These are phyloP conservation scores for Phanerotoma sp. DNA, from an alignment of 2,888 invertebrate species.

Conservation along the genomic window DNA sequence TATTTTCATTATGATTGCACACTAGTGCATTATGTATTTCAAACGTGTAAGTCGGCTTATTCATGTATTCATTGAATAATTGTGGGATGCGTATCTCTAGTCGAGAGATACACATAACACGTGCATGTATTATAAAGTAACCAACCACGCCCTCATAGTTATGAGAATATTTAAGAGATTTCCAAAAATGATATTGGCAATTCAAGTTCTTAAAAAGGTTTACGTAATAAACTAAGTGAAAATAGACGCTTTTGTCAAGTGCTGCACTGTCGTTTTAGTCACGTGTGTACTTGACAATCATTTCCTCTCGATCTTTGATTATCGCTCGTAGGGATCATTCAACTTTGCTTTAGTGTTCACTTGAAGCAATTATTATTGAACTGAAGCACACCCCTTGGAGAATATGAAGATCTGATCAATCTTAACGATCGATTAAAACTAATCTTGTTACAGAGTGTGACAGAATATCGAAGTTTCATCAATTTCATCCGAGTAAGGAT, in stretches of 20 bases:
- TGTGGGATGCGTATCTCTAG: constrained; percentile 37
- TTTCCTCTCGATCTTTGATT: constrained; percentile 8
- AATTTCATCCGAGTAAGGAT: too few species aligned
- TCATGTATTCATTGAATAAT: constrained; percentile 54
- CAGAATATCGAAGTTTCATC: neutral
- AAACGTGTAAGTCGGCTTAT: constrained; percentile 39
- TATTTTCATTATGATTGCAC: constrained; percentile 32
- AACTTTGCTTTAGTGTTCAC: neutral
- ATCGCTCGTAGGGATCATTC: constrained; percentile 3
- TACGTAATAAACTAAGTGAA: neutral
- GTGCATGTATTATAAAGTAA: neutral
- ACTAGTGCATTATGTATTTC: constrained; percentile 32
- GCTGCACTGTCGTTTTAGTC: neutral
- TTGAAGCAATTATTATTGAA: constrained; percentile 13
- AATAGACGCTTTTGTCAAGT: neutral
- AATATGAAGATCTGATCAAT: constrained; percentile 1
- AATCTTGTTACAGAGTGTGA: neutral
- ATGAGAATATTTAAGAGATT: neutral
- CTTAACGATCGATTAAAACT: constrained; percentile 14
- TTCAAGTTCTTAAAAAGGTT: neutral
- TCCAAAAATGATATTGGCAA: neutral
- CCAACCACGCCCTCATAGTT: constrained; percentile 16
- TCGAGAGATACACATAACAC: neutral
- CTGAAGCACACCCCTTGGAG: neutral
- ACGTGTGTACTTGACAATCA: constrained; percentile 11